Percentiles rank a stretch among this genome's conserved stretches.
These are phyloP conservation scores for Sminthurinus aureus DNA, from an alignment of 2,888 invertebrate species.

Conservation along the genomic window DNA sequence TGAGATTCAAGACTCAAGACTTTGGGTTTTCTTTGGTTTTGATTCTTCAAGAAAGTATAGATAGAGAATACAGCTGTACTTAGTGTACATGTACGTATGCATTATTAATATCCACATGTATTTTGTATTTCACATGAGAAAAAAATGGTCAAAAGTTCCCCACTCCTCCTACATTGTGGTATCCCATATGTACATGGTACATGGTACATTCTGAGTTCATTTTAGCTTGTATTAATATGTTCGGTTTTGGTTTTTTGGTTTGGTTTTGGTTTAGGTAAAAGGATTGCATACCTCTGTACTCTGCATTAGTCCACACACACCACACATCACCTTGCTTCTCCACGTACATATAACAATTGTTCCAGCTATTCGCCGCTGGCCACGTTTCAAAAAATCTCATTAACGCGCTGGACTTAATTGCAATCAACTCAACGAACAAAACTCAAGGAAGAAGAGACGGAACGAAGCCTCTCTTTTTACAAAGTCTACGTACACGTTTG, in stretches of 20 bases:
- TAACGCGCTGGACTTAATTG: conserved; percentile 57
- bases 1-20: no score
- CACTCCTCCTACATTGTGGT: background rate
- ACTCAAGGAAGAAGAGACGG: background rate
- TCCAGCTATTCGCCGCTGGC: conserved; percentile 36
- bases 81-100: background rate
- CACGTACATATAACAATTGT: conserved; percentile 23
- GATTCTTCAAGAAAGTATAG: background rate
- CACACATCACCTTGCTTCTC: background rate
- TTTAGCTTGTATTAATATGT: background rate
- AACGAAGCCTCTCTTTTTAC: background rate
- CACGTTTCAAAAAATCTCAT: conserved; percentile 56
- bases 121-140: background rate
- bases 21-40: conserved; percentile 1
- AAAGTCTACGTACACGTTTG: conserved; percentile 2
- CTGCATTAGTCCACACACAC: conserved; percentile 5
- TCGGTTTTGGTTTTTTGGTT: background rate
- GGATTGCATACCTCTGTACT: background rate
- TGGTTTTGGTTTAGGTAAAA: background rate
- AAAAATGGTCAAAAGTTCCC: conserved; percentile 5
- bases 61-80: no score
- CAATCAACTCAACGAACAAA: conserved; percentile 55
- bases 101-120: background rate
- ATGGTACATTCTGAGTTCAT: background rate
- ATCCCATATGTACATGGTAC: background rate